A percentile compares a stretch with the other conserved stretches of the same genome.
Conservation (phyloP, 2,888 invertebrate genomes). For the Trachelus iudaicus region DNA sequence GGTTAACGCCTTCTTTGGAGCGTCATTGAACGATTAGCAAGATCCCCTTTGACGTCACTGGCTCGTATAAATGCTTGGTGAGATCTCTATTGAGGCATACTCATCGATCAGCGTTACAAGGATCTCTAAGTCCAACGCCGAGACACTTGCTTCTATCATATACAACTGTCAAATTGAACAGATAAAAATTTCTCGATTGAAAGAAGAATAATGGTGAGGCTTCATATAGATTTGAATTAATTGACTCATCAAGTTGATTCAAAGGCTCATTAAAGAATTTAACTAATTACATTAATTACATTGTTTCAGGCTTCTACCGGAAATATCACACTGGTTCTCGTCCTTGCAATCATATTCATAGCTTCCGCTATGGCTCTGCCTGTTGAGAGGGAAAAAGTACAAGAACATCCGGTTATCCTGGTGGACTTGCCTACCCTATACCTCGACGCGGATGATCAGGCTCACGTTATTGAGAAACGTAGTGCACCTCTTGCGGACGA, state of each 20-base stretch:
- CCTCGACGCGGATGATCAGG: background rate
- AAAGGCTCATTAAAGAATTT: background rate
- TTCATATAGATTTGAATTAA: background rate
- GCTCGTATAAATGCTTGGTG: slow-evolving; percentile 53
- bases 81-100: slow-evolving; percentile 31
- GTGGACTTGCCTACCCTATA: background rate
- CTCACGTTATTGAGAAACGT: slow-evolving; percentile 26
- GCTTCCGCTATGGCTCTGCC: background rate
- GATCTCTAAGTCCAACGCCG: slow-evolving; percentile 1
- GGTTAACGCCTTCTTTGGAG: slow-evolving; percentile 53
- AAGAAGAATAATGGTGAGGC: background rate
- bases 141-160: background rate
- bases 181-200: background rate
- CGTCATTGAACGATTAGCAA: slow-evolving; percentile 61
- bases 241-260: background rate
- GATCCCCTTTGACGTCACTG: slow-evolving; percentile 60
- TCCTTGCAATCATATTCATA: background rate
- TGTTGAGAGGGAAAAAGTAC: background rate
- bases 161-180: background rate
- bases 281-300: background rate
- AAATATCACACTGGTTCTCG: background rate
- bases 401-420: background rate
- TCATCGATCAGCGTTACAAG: slow-evolving; percentile 29
- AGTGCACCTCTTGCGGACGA: slow-evolving; percentile 2
- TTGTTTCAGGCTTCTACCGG: background rate